Evolutionary conservation across 1,140 invertebrate species (phyloP), one percentile per base, ranked within the genome.

Genomic region (Batillaria attramentaria): DNA sequence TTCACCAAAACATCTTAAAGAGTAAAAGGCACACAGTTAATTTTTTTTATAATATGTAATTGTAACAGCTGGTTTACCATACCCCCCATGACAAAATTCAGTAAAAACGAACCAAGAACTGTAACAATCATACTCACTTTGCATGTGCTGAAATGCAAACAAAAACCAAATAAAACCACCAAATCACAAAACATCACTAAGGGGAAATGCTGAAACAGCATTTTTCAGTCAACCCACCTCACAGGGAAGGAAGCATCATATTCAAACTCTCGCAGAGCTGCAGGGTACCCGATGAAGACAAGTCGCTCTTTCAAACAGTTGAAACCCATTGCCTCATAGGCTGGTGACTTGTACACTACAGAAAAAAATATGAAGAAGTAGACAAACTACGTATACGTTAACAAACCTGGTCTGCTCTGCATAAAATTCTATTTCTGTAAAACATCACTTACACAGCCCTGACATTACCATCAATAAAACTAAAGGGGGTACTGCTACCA

Each of bases 241-340:
- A 99, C 96, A 43, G 98, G 96, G 92, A 99, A 99, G 43, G 96
- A 96, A 5, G 97, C 96, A 92, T 99, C 97, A 91, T 99, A 99
- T 91, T 97, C 95, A 91, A 99, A 99, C 84, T 95, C 94, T 84
- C 94, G 92, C 82, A 99, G 97, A 91, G 97, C 96, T 84, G 95
- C 93, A 0, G 98, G 98, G 92, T 99, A 99, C 39, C 98, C 98
- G 89, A 99, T 94, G 18, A 93, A 92, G 1, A 99, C 94, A 76
- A 99, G 92, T 84, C 97, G 94, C 85, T 97, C 94, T 90, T 98
- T 97, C 54, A 98, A 93, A 84, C 99, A 92, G 90, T 98, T 95
- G 91, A 99, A 99, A 54, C 96, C 96, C 83, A 99, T 92, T 70
- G 94, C 95, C 92, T 99, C 98, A 91, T 89, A 90, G 28, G 81